These are phyloP conservation scores for Atherix ibis DNA, from an alignment of 2,888 invertebrate species.

Conservation along the genomic window DNA sequence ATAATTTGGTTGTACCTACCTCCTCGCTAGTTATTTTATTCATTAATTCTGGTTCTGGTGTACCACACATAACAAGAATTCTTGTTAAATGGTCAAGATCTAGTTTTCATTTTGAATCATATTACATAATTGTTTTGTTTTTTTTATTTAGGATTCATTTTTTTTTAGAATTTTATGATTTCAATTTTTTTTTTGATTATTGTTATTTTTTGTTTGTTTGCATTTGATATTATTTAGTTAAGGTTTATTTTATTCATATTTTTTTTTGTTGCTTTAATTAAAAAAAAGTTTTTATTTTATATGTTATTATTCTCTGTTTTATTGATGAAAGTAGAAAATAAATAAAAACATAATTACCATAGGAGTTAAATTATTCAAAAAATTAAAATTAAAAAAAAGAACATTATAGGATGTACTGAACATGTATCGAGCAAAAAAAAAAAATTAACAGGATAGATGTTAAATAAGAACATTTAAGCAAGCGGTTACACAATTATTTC, in stretches of 20 bases:
- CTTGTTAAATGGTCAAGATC: conserved; percentile 84
- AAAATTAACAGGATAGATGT: too few species aligned
- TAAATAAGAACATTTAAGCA: too few species aligned
- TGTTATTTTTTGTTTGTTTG: too few species aligned
- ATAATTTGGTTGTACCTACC: conserved; percentile 55
- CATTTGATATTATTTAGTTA: conserved; percentile 2
- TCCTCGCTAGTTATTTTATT: conserved; percentile 77
- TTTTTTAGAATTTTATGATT: conserved; percentile 11
- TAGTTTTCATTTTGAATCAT: conserved; percentile 25
- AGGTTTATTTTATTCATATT: conserved; percentile 5
- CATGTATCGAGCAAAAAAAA: too few species aligned
- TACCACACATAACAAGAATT: conserved; percentile 76
- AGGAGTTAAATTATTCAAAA: too few species aligned
- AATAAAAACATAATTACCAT: background rate
- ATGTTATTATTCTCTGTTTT: conserved; percentile 1
- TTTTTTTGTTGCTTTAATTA: too few species aligned
- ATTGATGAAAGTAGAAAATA: background rate
- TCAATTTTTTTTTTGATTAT: too few species aligned
- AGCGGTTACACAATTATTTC: too few species aligned
- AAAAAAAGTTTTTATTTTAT: too few species aligned
- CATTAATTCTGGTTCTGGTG: conserved; percentile 65
- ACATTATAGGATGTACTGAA: too few species aligned
- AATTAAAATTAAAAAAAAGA: too few species aligned
- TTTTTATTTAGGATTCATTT: conserved; percentile 3
- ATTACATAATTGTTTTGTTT: conserved; percentile 9